These are phyloP conservation scores for Stictonetta naevosa DNA, from an alignment of 2,113 vertebrate genomes.

Conservation along the genomic window DNA sequence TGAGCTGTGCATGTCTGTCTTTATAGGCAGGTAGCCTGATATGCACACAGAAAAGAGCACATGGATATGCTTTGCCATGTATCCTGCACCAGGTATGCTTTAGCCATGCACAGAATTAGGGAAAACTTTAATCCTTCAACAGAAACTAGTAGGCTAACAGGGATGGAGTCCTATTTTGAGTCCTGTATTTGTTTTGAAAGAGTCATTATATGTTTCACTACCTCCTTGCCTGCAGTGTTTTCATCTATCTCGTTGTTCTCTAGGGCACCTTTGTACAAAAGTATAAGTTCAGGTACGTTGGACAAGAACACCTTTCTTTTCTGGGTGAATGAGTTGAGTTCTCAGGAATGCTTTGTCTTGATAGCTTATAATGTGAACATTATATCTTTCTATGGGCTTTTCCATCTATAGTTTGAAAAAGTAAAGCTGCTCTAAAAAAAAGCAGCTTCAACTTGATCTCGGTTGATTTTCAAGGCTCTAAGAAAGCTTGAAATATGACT, in stretches of 20 bases:
- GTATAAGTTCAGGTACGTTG: fast-evolving
- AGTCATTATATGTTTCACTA: background rate
- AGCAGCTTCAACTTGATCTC: background rate
- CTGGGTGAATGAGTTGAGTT: background rate
- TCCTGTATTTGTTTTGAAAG: background rate
- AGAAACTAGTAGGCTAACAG: background rate
- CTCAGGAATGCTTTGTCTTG: background rate
- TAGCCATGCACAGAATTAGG: background rate
- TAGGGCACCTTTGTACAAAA: background rate
- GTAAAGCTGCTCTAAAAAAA: background rate
- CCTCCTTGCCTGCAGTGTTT: background rate
- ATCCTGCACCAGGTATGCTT: background rate
- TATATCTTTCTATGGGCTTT: background rate
- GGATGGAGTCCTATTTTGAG: background rate
- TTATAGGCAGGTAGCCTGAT: background rate
- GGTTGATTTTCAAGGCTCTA: background rate
- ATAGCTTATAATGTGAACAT: background rate
- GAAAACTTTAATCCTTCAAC: background rate
- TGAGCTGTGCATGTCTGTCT: fast-evolving
- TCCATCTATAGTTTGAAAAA: background rate
- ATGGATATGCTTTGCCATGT: fast-evolving
- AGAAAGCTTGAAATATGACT: background rate
- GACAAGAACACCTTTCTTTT: background rate
- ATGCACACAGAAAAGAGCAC: background rate
- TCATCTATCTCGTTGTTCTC: background rate